Percentiles rank a stretch among this genome's conserved stretches.
These are phyloP conservation scores for Oryzias curvinotus DNA, from an alignment of 2,113 vertebrate genomes.

Conservation along the genomic window DNA sequence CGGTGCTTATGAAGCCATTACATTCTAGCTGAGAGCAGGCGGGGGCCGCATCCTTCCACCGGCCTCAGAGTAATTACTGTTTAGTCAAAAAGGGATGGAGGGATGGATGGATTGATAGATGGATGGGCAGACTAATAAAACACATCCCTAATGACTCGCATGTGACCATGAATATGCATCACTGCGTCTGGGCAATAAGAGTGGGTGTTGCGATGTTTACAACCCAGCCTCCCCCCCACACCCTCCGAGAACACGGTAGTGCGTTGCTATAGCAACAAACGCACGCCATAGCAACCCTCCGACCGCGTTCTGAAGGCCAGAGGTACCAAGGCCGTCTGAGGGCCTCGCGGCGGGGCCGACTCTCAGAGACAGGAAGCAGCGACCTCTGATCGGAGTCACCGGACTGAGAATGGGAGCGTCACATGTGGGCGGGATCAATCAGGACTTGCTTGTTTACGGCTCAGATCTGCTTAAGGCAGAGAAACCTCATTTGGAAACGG, in stretches of 20 bases:
- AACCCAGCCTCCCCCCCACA: background rate
- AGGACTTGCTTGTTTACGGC: slow-evolving; percentile 15
- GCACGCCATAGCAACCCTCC: slow-evolving; percentile 58
- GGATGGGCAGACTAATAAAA: slow-evolving; percentile 48
- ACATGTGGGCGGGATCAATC: slow-evolving; percentile 11
- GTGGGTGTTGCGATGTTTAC: slow-evolving; percentile 61
- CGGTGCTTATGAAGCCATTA: slow-evolving; percentile 74
- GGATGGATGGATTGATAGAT: slow-evolving; percentile 34
- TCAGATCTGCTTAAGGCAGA: slow-evolving; percentile 6
- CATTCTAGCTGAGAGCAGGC: slow-evolving; percentile 71
- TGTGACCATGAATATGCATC: slow-evolving; percentile 72
- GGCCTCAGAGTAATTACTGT: slow-evolving; percentile 69
- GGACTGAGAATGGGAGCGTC: slow-evolving; percentile 1
- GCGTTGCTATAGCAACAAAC: slow-evolving; percentile 54
- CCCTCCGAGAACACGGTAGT: slow-evolving; percentile 37
- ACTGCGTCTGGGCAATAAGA: slow-evolving; percentile 48
- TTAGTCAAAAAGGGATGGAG: slow-evolving; percentile 50
- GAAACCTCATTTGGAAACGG: background rate
- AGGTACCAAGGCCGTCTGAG: slow-evolving; percentile 42
- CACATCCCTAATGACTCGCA: slow-evolving; percentile 58
- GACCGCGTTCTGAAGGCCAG: slow-evolving; percentile 50
- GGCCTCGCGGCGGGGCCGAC: slow-evolving; percentile 31
- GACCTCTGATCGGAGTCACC: slow-evolving; percentile 32
- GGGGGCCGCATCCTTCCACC: slow-evolving; percentile 61
- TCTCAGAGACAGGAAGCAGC: slow-evolving; percentile 11